Base-by-base conservation (phyloP, 1,140 invertebrate species). In the Drosophila murphyi region DNA sequence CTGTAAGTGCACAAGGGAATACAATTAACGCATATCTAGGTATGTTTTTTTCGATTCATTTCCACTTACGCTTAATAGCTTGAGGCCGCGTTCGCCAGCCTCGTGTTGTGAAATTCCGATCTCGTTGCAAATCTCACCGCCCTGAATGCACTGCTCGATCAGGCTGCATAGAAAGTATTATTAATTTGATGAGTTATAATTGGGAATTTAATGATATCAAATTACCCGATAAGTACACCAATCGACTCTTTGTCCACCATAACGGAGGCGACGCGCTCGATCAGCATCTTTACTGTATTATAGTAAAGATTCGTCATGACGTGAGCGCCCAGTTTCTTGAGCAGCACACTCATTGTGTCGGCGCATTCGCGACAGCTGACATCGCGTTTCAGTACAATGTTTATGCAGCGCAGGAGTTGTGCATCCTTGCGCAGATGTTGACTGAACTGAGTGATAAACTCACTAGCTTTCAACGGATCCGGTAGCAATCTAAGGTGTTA, bases 261-360 rank as follows among this genome's bases (percentile, higher is more conserved):
- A 2, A 99, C 97, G 0, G 97, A 98, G 43, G 97, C 98, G 8
- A 98, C 96, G 76, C 98, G 94, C 93, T 99, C 98, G 34, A 99
- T 93, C 8, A 99, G 92, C 95, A 98, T 97, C 93, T 99, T 98
- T 20, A 99, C 96, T 1, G 97, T 98, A 87, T 98, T 98, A 92
- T 99, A 99, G 91, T 98, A 98, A 34, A 98, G 92, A 93, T 99
- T 98, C 1, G 97, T 98, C 95, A 98, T 98, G 0, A 98, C 96
- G 1, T 98, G 97, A 81, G 97, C 95, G 3, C 98, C 98, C 0
- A 99, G 94, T 92, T 98, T 98, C 92, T 98, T 98, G 5, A 99
- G 93, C n/a, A 99, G 95, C 48, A 95, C 93, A 54, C 93, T 93
- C 70, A 94, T 96, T 1, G 96, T 96, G 68, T 97, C 96, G 3